phyloP scores from a whole-genome alignment of 2,113 vertebrate genomes.

The Ranitomeya imitator region DNA sequence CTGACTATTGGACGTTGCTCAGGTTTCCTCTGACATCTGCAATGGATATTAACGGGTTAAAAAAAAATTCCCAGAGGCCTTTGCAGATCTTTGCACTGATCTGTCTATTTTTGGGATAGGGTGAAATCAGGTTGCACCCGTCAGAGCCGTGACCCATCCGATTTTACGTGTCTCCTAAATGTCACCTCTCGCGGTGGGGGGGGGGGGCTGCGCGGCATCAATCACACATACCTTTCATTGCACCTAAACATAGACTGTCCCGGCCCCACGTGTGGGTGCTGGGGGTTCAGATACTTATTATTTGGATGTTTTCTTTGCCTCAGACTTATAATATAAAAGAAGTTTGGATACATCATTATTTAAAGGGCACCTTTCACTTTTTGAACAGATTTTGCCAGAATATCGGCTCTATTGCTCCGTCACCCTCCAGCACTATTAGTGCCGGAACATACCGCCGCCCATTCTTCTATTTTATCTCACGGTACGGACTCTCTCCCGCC shows the following conservation, averaged over 20 bases:
- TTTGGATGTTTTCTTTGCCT: not conserved
- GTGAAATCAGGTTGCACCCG: slow-evolving; percentile 49
- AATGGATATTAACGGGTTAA: not conserved
- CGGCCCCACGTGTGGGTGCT: not conserved
- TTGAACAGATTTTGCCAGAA: not conserved
- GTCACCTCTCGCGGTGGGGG: slow-evolving; percentile 29
- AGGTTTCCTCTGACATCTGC: not conserved
- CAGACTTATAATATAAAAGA: not conserved
- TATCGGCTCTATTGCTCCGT: not conserved
- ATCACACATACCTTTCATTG: slow-evolving; percentile 46
- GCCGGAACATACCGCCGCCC: too few species aligned
- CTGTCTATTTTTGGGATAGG: slow-evolving; percentile 44
- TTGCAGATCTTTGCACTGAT: not conserved
- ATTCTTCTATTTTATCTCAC: too few species aligned
- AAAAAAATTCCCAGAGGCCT: not conserved
- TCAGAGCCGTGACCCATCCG: slow-evolving; percentile 2
- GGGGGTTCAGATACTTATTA: not conserved
- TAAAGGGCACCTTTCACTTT: too few species aligned
- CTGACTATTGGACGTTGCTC: not conserved
- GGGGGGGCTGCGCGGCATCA: slow-evolving; percentile 10
- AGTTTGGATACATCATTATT: not conserved
- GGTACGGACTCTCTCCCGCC: too few species aligned
- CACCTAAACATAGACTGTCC: slow-evolving; percentile 35
- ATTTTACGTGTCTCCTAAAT: slow-evolving; percentile 45
- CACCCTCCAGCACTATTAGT: not conserved